A percentile compares a stretch with the other conserved stretches of the same genome.
phyloP scores from a whole-genome alignment of 2,797 vertebrate species.

The Premnoplex brunnescens region DNA sequence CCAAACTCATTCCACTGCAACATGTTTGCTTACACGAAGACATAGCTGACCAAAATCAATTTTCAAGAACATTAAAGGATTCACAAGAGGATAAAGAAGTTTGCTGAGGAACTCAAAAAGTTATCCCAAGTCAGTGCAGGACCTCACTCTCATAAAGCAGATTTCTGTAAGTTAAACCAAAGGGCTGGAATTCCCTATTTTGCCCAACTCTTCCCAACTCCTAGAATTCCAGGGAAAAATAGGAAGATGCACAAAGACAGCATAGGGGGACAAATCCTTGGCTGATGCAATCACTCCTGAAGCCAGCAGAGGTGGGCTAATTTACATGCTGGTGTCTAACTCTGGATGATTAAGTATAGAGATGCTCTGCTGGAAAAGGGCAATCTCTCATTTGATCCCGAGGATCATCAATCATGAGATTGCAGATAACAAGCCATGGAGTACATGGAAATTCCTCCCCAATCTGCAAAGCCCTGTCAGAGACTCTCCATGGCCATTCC shows the following conservation, averaged over 20 bases:
- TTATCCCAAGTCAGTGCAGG: neutral
- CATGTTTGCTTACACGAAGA: neutral
- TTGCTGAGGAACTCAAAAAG: neutral
- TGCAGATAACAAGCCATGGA: constrained; percentile 38
- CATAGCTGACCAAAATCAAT: neutral
- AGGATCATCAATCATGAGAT: constrained; percentile 41
- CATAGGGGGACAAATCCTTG: neutral
- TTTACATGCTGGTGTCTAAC: constrained; percentile 51
- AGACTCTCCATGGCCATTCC: neutral
- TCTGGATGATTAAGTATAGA: constrained; percentile 46
- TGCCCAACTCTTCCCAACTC: neutral
- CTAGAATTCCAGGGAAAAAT: neutral
- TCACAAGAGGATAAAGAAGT: neutral
- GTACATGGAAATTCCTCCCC: neutral
- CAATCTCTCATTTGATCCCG: constrained; percentile 44
- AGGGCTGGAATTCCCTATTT: neutral
- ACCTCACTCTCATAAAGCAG: neutral
- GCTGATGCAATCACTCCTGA: constrained; percentile 32
- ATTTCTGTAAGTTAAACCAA: neutral
- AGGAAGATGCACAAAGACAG: neutral
- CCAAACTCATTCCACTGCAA: constrained; percentile 29
- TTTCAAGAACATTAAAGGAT: neutral
- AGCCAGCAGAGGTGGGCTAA: constrained; percentile 25
- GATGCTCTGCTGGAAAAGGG: constrained; percentile 52
- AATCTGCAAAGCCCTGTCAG: neutral